These are phyloP conservation scores for Porites lobata DNA, from an alignment of 92 coral and sea anemone species.

Conservation along the genomic window DNA sequence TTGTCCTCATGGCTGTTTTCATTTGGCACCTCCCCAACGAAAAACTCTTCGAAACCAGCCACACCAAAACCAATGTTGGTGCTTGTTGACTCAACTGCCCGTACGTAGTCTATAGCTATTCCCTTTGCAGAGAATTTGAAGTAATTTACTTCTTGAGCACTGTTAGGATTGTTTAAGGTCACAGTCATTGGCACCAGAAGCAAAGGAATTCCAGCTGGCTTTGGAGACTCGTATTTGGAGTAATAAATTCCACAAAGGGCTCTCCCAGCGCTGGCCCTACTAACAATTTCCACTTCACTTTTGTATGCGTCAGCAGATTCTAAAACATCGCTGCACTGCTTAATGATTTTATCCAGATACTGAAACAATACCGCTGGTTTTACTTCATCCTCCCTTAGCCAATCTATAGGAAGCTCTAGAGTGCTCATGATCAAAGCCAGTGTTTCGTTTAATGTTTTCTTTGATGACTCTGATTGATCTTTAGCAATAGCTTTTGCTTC, in stretches of 20 bases:
- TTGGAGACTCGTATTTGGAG: slow-evolving; percentile 40
- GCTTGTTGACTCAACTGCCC: slow-evolving; percentile 36
- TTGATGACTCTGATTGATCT: slow-evolving; percentile 28
- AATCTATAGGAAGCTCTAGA: slow-evolving; percentile 52
- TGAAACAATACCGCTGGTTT: slow-evolving; percentile 26
- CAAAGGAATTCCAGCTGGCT: slow-evolving; percentile 27
- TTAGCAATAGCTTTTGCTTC: slow-evolving; percentile 53
- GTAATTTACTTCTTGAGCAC: slow-evolving; percentile 14
- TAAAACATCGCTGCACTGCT: slow-evolving; percentile 17
- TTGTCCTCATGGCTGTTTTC: background rate
- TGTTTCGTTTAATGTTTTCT: slow-evolving; percentile 34
- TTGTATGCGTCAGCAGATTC: slow-evolving; percentile 43
- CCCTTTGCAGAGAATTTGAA: slow-evolving; percentile 28
- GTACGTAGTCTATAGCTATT: slow-evolving; percentile 45
- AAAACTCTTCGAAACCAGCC: slow-evolving; percentile 35
- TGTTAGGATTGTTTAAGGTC: slow-evolving; percentile 16
- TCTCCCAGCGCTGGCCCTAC: slow-evolving; percentile 47
- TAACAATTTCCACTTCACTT: slow-evolving; percentile 41
- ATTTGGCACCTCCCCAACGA: slow-evolving; percentile 34
- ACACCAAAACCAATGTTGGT: slow-evolving; percentile 39
- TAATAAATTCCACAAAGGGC: slow-evolving; percentile 57
- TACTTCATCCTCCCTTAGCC: slow-evolving; percentile 28
- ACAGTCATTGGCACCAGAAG: slow-evolving; percentile 36
- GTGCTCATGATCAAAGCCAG: background rate
- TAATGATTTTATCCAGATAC: slow-evolving; percentile 33